These are phyloP conservation scores for Tetraodon nigroviridis DNA, from an alignment of 2,113 vertebrate genomes.

Conservation along the genomic window DNA sequence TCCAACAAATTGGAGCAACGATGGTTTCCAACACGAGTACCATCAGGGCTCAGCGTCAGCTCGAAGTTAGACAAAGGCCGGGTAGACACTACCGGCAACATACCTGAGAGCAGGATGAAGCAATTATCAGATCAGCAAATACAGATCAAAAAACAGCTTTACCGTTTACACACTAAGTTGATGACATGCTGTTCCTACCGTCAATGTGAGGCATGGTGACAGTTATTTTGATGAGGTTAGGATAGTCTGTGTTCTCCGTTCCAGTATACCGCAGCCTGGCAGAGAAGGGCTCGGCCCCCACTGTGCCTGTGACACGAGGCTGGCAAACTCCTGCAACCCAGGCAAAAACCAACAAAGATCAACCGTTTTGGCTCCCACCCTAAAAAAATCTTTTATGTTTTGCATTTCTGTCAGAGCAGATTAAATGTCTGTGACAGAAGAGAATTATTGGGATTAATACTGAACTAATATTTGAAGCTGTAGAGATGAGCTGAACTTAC, in stretches of 20 bases:
- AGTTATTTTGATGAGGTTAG: slow-evolving; percentile 88
- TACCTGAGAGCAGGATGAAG: slow-evolving; percentile 70
- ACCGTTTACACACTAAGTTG: background rate
- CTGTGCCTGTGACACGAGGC: slow-evolving; percentile 81
- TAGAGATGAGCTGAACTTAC: slow-evolving; percentile 63
- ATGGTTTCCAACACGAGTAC: slow-evolving; percentile 88
- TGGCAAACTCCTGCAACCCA: slow-evolving; percentile 87
- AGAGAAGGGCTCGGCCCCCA: slow-evolving; percentile 94
- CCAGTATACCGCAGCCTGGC: slow-evolving; percentile 91
- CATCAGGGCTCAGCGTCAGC: slow-evolving; percentile 89
- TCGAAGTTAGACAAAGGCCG: slow-evolving; percentile 90
- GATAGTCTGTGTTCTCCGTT: slow-evolving; percentile 79
- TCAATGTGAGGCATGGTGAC: slow-evolving; percentile 95
- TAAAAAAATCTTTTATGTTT: slow-evolving; percentile 19
- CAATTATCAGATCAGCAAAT: background rate
- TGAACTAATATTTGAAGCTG: slow-evolving; percentile 5
- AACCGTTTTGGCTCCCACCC: slow-evolving; percentile 20
- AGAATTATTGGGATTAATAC: background rate
- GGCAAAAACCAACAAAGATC: slow-evolving; percentile 26
- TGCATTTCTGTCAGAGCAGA: slow-evolving; percentile 22
- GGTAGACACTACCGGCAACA: slow-evolving; percentile 91
- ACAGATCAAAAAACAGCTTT: background rate
- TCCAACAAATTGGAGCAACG: slow-evolving; percentile 93
- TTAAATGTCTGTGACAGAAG: slow-evolving; percentile 6
- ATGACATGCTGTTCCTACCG: slow-evolving; percentile 68